These are phyloP conservation scores for Hydrozoanthus gracilis DNA, from an alignment of 92 coral and sea anemone species.

Conservation along the genomic window DNA sequence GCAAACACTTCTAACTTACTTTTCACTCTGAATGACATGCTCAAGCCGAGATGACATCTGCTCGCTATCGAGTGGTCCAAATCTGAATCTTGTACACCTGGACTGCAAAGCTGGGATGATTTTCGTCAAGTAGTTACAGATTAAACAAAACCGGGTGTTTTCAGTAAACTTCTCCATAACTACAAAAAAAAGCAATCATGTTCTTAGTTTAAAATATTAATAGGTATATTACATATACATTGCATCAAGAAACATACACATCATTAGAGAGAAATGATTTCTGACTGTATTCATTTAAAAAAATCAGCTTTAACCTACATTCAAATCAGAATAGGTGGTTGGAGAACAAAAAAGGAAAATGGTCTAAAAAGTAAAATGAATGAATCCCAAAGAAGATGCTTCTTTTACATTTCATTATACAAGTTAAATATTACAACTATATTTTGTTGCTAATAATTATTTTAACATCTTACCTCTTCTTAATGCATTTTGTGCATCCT, in stretches of 20 bases:
- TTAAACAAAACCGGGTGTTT: constrained; percentile 96
- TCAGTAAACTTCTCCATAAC: constrained; percentile 99
- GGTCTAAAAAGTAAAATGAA: too few relatives aligned
- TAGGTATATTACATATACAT: background rate
- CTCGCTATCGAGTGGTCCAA: constrained; percentile 92
- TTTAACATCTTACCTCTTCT: constrained; percentile 75
- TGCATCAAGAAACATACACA: too few relatives aligned
- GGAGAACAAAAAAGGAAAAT: too few relatives aligned
- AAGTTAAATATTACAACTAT: too few relatives aligned
- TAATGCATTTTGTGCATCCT: constrained; percentile 98
- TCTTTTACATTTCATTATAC: too few relatives aligned
- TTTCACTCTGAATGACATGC: constrained; percentile 86
- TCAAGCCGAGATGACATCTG: constrained; percentile 90
- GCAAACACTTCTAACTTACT: constrained; percentile 56
- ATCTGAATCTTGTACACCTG: constrained; percentile 95
- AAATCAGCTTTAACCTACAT: too few relatives aligned
- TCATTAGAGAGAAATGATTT: too few relatives aligned
- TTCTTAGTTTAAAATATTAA: too few relatives aligned
- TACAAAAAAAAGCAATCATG: background rate
- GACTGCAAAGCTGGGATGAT: constrained; percentile 99
- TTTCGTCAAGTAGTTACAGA: constrained; percentile 94
- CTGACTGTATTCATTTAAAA: too few relatives aligned
- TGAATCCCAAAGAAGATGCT: too few relatives aligned
- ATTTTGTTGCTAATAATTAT: background rate
- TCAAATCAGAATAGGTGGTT: too few relatives aligned